Evolutionary conservation across 2,797 vertebrate genomes (phyloP).

Genomic region (Passerculus sandwichensis): DNA sequence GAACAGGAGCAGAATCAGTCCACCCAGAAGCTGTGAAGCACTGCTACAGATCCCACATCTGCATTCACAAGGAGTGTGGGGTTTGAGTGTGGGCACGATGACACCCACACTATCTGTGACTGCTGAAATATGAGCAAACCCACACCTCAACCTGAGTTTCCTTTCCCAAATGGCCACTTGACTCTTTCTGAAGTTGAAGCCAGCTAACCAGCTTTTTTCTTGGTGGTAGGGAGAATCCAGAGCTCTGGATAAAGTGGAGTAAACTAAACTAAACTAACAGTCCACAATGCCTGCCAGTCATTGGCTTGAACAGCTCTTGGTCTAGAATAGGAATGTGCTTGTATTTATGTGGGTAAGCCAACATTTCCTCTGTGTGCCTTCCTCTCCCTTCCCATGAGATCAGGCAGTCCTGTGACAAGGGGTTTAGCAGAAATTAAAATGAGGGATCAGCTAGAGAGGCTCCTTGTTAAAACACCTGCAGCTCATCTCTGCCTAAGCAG

Average conservation of each 20-base stretch:
- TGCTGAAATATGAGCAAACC: not conserved
- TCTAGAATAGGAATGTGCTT: not conserved
- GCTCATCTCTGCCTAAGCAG: not conserved
- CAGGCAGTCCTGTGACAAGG: not conserved
- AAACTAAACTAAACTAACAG: not conserved
- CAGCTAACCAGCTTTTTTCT: not conserved
- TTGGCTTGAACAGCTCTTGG: not conserved
- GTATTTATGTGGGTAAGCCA: not conserved
- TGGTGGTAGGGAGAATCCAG: not conserved
- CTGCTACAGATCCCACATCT: not conserved
- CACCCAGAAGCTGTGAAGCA: not conserved
- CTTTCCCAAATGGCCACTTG: not conserved
- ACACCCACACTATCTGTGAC: not conserved
- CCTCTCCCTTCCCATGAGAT: not conserved
- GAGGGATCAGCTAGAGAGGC: not conserved
- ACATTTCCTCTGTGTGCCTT: not conserved
- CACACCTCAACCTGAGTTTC: not conserved
- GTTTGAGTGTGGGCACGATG: not conserved
- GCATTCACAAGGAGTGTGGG: not conserved
- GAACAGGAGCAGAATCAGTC: not conserved
- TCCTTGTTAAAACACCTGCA: slow-evolving; percentile 2
- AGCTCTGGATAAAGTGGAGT: not conserved
- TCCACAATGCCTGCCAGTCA: not conserved
- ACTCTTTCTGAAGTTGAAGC: not conserved
- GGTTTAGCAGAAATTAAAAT: not conserved